Conservation (phyloP, 2,888 invertebrate species). For the Conchocele bisecta region DNA sequence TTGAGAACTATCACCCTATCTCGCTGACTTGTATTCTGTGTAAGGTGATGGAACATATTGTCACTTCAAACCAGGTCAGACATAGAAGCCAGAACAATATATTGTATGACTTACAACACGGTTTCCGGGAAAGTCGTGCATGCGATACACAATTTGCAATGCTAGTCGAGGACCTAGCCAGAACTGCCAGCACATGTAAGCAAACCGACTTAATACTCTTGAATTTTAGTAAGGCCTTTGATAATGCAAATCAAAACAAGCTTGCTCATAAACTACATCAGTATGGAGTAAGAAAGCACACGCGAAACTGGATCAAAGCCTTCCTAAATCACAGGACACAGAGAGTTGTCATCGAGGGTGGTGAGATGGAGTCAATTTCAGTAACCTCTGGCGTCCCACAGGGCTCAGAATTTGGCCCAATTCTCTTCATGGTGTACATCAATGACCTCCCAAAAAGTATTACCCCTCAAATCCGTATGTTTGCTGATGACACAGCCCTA, state of each 20-base stretch:
- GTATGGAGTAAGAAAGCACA: background rate
- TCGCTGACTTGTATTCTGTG: background rate
- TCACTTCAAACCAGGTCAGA: background rate
- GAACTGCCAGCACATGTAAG: background rate
- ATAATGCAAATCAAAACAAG: background rate
- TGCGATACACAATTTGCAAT: conserved; percentile 6
- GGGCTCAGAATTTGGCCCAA: background rate
- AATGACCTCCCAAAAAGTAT: background rate
- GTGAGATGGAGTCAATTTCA: too few species aligned
- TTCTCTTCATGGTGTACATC: background rate
- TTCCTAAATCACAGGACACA: background rate
- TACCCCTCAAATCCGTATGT: background rate
- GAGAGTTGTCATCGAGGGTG: background rate
- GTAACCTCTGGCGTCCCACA: conserved; percentile 2
- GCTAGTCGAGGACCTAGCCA: background rate
- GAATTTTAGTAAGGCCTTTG: conserved; percentile 3
- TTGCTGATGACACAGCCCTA: conserved; percentile 1
- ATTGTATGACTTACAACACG: background rate
- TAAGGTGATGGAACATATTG: background rate
- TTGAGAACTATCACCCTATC: too few species aligned
- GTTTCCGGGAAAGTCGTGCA: background rate
- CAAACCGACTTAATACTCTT: conserved; percentile 5
- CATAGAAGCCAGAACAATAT: background rate
- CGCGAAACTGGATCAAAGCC: background rate
- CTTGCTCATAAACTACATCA: background rate